Evolutionary conservation across 2,797 vertebrate species (phyloP).

Genomic region (Gila robusta): DNA sequence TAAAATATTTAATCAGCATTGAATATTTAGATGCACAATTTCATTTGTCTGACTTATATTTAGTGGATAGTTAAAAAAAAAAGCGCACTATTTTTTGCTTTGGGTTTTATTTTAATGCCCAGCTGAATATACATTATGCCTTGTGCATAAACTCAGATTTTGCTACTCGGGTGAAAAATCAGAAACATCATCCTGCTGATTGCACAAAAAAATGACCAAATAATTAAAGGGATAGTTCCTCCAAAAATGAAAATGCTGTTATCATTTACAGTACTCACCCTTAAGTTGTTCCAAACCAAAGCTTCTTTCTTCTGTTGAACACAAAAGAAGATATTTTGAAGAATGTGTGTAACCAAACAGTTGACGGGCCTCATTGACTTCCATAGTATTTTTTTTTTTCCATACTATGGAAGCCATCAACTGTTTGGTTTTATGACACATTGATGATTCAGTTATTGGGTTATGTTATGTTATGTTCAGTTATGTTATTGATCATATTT

Average conservation of each 20-base stretch:
- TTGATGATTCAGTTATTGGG: not conserved
- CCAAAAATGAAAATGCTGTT: no score
- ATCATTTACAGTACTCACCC: no score
- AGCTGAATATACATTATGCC: not conserved
- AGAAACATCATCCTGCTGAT: not conserved
- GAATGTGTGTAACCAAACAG: no score
- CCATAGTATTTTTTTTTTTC: no score
- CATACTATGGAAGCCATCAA: no score
- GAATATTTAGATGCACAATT: not conserved
- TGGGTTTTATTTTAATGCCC: not conserved
- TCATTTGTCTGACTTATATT: not conserved
- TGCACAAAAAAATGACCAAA: not conserved
- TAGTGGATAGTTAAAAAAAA: not conserved
- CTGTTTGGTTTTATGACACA: not conserved
- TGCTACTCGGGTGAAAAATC: not conserved
- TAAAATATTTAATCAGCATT: constrained; percentile 6
- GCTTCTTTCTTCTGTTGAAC: no score
- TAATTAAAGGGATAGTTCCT: not conserved
- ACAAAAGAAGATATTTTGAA: no score
- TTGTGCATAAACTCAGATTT: not conserved
- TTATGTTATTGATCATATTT: not conserved
- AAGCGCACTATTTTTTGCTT: not conserved
- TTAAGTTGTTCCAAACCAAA: no score
- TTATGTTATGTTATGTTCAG: no score
- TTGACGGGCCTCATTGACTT: no score